Percentiles rank a stretch among this genome's conserved stretches.
Conservation (phyloP, 1,140 invertebrate genomes). For the Formica selysi region DNA sequence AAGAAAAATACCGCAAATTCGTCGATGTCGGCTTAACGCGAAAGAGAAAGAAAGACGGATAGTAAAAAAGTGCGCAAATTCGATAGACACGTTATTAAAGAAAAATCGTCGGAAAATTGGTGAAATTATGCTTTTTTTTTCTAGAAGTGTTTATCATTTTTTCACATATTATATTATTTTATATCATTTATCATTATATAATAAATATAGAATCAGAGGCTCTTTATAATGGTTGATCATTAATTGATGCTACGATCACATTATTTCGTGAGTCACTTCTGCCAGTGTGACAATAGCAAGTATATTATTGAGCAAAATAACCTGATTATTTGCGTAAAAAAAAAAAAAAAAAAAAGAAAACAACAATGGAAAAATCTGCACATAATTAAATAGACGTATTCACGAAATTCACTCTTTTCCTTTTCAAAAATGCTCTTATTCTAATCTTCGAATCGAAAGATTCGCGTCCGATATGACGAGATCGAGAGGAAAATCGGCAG, state of each 20-base stretch:
- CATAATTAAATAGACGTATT: background rate
- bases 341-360: background rate
- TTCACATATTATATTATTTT: background rate
- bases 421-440: background rate
- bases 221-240: background rate
- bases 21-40: conserved; percentile 20
- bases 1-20: conserved; percentile 31
- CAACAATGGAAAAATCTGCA: background rate
- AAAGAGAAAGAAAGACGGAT: conserved; percentile 16
- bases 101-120: conserved; percentile 28
- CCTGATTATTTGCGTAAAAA: background rate
- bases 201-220: background rate
- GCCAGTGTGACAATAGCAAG: background rate
- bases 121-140: background rate
- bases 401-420: background rate
- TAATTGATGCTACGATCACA: background rate
- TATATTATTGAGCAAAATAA: background rate
- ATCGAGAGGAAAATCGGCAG: conserved; percentile 70
- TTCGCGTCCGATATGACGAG: background rate
- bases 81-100: background rate
- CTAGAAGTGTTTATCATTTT: background rate
- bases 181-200: background rate
- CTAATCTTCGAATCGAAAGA: background rate
- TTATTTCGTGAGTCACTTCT: background rate
- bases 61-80: background rate